phyloP scores from a whole-genome alignment of 2,888 invertebrate species.

The Odontothrips loti region DNA sequence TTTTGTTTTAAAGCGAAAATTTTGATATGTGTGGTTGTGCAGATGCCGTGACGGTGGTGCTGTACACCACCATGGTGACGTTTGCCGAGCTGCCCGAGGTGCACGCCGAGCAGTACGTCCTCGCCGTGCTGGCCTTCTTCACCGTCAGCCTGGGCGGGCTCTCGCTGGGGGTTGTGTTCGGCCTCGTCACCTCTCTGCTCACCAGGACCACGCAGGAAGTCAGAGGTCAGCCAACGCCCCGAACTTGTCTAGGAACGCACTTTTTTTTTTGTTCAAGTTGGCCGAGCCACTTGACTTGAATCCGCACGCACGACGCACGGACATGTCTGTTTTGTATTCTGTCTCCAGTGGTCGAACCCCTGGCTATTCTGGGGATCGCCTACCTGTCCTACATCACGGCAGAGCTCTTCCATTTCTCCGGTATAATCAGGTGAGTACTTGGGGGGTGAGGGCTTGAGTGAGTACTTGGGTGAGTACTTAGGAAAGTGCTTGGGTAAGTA shows the following conservation, averaged over 20 bases:
- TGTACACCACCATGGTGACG: constrained; percentile 51
- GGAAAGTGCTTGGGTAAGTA: no score
- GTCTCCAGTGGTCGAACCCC: constrained; percentile 52
- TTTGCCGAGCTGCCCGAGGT: constrained; percentile 48
- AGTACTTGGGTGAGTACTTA: no score
- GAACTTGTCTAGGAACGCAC: no score
- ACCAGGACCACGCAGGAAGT: constrained; percentile 50
- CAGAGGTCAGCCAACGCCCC: constrained; percentile 46
- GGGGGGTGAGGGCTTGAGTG: no score
- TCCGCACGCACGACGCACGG: not conserved
- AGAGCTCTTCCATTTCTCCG: constrained; percentile 58
- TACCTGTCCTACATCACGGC: constrained; percentile 58
- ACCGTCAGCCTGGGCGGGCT: constrained; percentile 53
- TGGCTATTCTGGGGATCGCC: constrained; percentile 57
- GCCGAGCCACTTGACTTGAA: not conserved
- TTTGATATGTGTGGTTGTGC: not conserved
- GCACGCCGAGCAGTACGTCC: constrained; percentile 48
- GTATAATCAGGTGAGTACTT: constrained; percentile 46
- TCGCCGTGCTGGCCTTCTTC: constrained; percentile 53
- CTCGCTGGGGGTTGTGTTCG: constrained; percentile 52
- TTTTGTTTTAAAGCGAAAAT: not conserved
- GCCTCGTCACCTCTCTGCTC: constrained; percentile 52
- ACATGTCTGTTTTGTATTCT: no score
- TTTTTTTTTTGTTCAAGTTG: no score
- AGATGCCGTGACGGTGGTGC: constrained; percentile 40